A percentile compares a stretch with the other conserved stretches of the same genome.
Conservation (phyloP, 2,888 invertebrate genomes). For the Lobophora halterata region DNA sequence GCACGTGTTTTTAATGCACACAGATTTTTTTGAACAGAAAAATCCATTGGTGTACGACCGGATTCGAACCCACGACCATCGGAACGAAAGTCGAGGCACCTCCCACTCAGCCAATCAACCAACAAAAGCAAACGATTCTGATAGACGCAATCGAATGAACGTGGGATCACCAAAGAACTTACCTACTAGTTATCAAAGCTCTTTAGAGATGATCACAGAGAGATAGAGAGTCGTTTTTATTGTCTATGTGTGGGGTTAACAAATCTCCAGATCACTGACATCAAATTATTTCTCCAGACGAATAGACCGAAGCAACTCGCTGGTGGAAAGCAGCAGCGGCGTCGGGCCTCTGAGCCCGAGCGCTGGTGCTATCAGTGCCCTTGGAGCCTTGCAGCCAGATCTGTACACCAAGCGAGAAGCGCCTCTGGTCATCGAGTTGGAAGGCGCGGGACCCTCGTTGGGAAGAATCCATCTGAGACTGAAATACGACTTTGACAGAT, state of each 20-base stretch:
- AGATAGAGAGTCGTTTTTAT: not conserved
- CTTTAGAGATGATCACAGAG: too few relatives aligned
- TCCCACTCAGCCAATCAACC: too few relatives aligned
- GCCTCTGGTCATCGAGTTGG: constrained; percentile 85
- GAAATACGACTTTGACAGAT: constrained; percentile 94
- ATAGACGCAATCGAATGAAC: too few relatives aligned
- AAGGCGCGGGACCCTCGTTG: constrained; percentile 84
- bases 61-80: too few relatives aligned
- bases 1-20: too few relatives aligned
- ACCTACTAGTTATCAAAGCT: too few relatives aligned
- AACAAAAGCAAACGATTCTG: too few relatives aligned
- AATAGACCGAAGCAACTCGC: constrained; percentile 77
- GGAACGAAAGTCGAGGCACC: too few relatives aligned
- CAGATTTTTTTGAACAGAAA: too few relatives aligned
- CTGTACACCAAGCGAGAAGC: constrained; percentile 91
- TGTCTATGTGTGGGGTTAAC: not conserved
- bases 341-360: constrained; percentile 68
- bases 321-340: constrained; percentile 73
- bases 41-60: too few relatives aligned
- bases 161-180: too few relatives aligned
- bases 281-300: constrained; percentile 46
- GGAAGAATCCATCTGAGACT: constrained; percentile 92
- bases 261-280: not conserved
- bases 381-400: constrained; percentile 93
- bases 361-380: constrained; percentile 65